Base-by-base conservation (phyloP, 2,888 invertebrate species). In the Reticulitermes lucifugus region DNA sequence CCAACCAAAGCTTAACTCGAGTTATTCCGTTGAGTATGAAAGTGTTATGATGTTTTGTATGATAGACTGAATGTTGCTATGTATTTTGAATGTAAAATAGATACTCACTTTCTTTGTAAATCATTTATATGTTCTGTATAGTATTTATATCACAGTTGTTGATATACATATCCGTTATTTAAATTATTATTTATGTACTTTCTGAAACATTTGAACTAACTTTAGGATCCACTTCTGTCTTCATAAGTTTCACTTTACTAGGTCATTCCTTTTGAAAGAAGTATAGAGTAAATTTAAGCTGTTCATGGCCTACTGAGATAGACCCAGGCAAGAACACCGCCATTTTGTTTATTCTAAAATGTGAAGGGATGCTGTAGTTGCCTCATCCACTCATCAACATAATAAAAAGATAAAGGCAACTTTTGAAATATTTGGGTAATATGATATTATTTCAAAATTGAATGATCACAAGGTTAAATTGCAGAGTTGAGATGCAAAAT, bases 41-140 rank as follows among this genome's bases (percentile, higher is more conserved):
- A 73, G 35, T 73, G 35, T 35, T 73, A 70, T 25, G n/a, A n/a
- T 73, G 41, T 73, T 73, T 73, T 73, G 73, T 73, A 73, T 73
- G 73, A 73, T 73, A 73, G 41, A 35, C 73, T 73, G 65, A 14
- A 55, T 55, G 55, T 55, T 55, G 55, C 55, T n/a, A 25, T 65
- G 65, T 65, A 65, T 65, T 65, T 65, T 65, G 65, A 65, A 65
- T 65, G 65, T 65, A 65, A 65, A 25, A 65, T 60, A 60, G n/a
- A 60, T 65, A 65, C 65, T 65, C 65, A 65, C n/a, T 65, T 65
- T 65, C 9, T 10, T 55, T 55, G 55, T 55, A 55, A 55, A 18
- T 55, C 18, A 18, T 25, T 65, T 65, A n/a, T 22, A 18, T 25
- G 65, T 65, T 65, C 25, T 65, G 65, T 65, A 65, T n/a, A 65